Evolutionary conservation across 1,140 invertebrate species (phyloP).

Genomic region (Pseudomyrmex pallidus): DNA sequence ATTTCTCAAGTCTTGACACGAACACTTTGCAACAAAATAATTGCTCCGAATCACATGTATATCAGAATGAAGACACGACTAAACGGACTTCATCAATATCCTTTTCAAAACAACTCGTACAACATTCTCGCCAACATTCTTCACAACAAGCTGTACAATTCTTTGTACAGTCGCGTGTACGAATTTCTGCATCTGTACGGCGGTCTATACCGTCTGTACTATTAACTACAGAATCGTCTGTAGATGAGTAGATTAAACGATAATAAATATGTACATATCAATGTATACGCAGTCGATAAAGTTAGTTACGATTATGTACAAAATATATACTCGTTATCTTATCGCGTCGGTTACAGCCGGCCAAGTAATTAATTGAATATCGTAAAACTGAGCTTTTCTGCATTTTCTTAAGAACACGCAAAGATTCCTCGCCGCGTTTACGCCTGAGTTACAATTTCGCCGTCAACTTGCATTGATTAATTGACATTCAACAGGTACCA

Average conservation of each 20-base stretch:
- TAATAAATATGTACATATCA: slow-evolving; percentile 58
- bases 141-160: no score
- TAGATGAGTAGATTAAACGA: no score
- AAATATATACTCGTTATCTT: slow-evolving; percentile 16
- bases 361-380: slow-evolving; percentile 61
- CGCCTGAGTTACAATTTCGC: slow-evolving; percentile 29
- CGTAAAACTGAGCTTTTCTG: slow-evolving; percentile 19
- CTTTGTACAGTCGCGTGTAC: no score
- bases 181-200: no score
- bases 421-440: background rate
- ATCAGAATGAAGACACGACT: background rate
- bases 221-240: no score
- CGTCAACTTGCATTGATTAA: slow-evolving; percentile 61
- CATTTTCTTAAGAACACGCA: slow-evolving; percentile 41
- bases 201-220: no score
- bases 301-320: slow-evolving; percentile 50
- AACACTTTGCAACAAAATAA: slow-evolving; percentile 23
- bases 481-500: slow-evolving; percentile 70
- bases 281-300: slow-evolving; percentile 52
- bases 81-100: no score
- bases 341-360: slow-evolving; percentile 63
- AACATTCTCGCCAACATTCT: background rate
- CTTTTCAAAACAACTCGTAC: no score
- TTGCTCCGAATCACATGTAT: background rate
- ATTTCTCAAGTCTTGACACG: slow-evolving; percentile 33